Conservation (phyloP, 92 coral and sea anemone species). For the Siderastrea radians region DNA sequence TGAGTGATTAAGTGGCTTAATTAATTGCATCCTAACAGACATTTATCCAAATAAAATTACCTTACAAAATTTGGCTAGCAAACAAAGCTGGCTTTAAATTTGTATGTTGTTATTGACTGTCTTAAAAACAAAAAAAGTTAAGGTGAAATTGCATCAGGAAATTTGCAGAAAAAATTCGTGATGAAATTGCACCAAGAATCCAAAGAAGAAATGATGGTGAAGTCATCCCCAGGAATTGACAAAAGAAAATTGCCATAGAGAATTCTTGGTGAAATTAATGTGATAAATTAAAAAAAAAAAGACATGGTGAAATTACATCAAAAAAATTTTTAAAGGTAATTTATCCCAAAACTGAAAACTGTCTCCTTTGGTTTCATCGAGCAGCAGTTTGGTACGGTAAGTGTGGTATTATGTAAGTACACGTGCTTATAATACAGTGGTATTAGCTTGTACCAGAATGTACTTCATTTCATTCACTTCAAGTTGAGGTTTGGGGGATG, state of each 20-base stretch:
- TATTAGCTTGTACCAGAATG: too few relatives aligned
- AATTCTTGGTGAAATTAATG: not conserved
- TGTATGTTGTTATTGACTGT: conserved; percentile 47
- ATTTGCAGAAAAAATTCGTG: conserved; percentile 5
- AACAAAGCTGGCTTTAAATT: conserved; percentile 27
- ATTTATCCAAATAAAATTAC: conserved; percentile 35
- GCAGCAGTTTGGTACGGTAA: conserved; percentile 20
- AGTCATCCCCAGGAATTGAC: conserved; percentile 14
- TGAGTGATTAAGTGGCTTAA: conserved; percentile 14
- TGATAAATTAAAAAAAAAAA: not conserved
- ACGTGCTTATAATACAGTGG: not conserved
- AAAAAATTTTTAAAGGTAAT: not conserved
- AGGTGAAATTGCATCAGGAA: conserved; percentile 45
- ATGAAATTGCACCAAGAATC: conserved; percentile 1
- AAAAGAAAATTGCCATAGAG: not conserved
- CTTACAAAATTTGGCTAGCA: conserved; percentile 26
- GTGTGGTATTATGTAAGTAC: not conserved
- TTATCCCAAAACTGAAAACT: not conserved
- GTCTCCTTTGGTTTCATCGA: not conserved
- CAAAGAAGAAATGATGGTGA: not conserved
- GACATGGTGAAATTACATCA: not conserved
- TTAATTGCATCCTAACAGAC: not conserved
- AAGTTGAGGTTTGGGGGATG: too few relatives aligned
- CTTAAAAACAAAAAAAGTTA: conserved; percentile 27
- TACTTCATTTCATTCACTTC: too few relatives aligned